These are phyloP conservation scores for Hirundo rustica DNA, from an alignment of 2,797 vertebrate genomes.

Conservation along the genomic window DNA sequence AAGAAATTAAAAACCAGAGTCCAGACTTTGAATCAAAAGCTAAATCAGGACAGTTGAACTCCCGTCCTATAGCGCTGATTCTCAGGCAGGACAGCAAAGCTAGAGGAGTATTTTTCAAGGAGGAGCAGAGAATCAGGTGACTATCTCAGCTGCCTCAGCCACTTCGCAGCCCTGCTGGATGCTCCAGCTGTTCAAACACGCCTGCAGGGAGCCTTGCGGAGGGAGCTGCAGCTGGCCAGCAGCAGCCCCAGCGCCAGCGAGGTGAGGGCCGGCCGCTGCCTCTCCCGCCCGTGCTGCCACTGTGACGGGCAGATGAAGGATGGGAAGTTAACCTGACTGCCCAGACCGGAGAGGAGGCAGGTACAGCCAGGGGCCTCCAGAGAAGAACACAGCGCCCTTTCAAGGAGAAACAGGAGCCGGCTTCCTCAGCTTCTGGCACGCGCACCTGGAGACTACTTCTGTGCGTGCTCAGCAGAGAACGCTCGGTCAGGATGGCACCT, in stretches of 20 bases:
- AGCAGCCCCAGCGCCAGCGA: not conserved
- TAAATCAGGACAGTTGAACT: not conserved
- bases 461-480: not conserved
- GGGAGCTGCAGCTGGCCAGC: conserved; percentile 22
- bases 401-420: not conserved
- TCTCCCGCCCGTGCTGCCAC: not conserved
- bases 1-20: not conserved
- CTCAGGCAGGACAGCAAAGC: not conserved
- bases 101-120: not conserved
- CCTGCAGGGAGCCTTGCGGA: not conserved
- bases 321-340: not conserved
- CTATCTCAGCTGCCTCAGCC: not conserved
- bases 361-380: not conserved
- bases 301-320: not conserved
- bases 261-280: fast-evolving
- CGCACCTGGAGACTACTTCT: not conserved
- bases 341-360: not conserved
- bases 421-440: not conserved
- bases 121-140: not conserved
- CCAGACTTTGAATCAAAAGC: not conserved
- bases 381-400: not conserved
- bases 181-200: conserved; percentile 61
- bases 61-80: not conserved
- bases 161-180: conserved; percentile 49
- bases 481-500: not conserved